These are phyloP conservation scores for Villa cingulata DNA, from an alignment of 2,888 invertebrate species.

Conservation along the genomic window DNA sequence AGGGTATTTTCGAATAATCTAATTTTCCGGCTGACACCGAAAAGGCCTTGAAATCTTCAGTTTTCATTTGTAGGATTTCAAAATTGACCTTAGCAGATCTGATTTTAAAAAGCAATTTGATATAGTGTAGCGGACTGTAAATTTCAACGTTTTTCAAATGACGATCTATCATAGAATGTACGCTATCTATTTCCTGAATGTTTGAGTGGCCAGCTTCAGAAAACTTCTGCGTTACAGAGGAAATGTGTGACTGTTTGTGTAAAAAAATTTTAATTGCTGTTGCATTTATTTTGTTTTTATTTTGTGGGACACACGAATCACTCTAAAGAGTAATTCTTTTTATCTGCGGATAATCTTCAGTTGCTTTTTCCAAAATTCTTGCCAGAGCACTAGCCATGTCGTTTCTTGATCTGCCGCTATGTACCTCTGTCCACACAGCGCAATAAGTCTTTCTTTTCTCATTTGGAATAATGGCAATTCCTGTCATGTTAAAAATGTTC, in stretches of 20 bases:
- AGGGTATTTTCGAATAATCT: background rate
- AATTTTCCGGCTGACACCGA: background rate
- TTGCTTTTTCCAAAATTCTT: too few species aligned
- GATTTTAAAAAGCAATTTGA: background rate
- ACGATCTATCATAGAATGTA: background rate
- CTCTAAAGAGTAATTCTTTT: background rate
- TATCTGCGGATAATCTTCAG: too few species aligned
- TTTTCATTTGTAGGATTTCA: background rate
- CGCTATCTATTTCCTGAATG: background rate
- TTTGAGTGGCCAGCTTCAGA: background rate
- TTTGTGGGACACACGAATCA: background rate
- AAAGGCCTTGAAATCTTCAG: background rate
- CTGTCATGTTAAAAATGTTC: background rate
- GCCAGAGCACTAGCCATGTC: background rate
- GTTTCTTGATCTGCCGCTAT: background rate
- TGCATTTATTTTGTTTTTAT: slow-evolving; percentile 1
- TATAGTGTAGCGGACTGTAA: background rate
- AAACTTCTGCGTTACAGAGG: background rate
- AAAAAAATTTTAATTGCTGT: slow-evolving; percentile 1
- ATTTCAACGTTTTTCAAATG: background rate
- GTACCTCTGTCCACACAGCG: background rate
- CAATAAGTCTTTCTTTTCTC: background rate
- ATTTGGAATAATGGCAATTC: background rate
- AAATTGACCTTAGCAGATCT: background rate
- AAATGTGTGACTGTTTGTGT: background rate